A percentile compares a stretch with the other conserved stretches of the same genome.
Evolutionary conservation across 2,113 vertebrate species (phyloP).

Genomic region (Grus americana): DNA sequence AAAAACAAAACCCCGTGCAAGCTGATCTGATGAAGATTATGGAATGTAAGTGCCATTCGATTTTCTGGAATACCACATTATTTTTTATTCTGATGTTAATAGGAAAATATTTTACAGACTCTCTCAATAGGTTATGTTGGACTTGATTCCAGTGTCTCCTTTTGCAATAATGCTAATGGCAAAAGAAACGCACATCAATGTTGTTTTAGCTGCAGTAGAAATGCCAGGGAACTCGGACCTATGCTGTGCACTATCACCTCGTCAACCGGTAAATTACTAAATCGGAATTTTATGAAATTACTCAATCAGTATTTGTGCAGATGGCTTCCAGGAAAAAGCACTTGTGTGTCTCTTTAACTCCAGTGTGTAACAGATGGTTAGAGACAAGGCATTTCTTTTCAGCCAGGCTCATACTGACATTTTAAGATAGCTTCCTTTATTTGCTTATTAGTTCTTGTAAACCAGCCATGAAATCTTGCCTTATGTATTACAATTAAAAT

Average conservation of each 20-base stretch:
- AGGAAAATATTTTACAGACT: constrained; percentile 67
- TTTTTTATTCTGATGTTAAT: constrained; percentile 62
- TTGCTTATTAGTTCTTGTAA: constrained; percentile 43
- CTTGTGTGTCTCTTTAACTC: constrained; percentile 49
- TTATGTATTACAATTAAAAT: background rate
- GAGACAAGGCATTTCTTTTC: constrained; percentile 32
- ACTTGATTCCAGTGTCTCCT: constrained; percentile 60
- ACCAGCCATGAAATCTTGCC: constrained; percentile 5
- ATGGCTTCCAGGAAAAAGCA: constrained; percentile 71
- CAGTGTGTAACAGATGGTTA: constrained; percentile 35
- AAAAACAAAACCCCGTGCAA: constrained; percentile 5
- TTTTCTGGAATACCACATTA: constrained; percentile 60
- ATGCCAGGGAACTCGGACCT: constrained; percentile 58
- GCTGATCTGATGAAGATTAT: constrained; percentile 17
- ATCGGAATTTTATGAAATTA: constrained; percentile 61
- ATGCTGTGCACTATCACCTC: constrained; percentile 51
- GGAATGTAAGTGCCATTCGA: constrained; percentile 47
- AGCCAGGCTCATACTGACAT: constrained; percentile 11
- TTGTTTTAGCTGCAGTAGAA: constrained; percentile 73
- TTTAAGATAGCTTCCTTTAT: constrained; percentile 38
- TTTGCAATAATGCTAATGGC: constrained; percentile 70
- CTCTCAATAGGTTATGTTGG: constrained; percentile 62
- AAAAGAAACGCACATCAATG: constrained; percentile 66
- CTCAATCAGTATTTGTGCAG: constrained; percentile 55
- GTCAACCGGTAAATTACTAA: constrained; percentile 56